Base-by-base conservation (phyloP, 2,113 vertebrate genomes). In the Lepisosteus oculatus region DNA sequence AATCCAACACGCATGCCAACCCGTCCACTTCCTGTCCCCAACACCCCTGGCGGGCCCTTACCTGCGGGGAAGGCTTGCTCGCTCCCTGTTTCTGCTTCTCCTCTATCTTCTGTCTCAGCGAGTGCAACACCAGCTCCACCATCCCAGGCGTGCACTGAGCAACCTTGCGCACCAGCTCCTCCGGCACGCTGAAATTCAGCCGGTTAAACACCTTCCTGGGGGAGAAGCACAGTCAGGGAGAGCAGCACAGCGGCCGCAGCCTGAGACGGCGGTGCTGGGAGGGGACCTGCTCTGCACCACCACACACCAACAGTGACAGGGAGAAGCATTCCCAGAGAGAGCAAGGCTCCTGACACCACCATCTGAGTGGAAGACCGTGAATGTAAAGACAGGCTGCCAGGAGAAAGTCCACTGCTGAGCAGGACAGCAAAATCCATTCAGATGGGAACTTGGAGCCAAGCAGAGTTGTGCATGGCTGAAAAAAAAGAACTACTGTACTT, bases 131-230 rank as follows among this genome's bases (percentile, higher is more conserved):
- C 51, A 85, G 63, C 72, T 93, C 91, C 70, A 88, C 89, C 12
- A 74, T 69, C 0, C 91, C 90, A 0, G 90, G 90, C 0, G 55
- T 70, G 65, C 88, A 88, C 75, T 87, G 86, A 0, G 76, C 83
- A 0, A 93, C 76, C 76, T 86, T 85, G 65, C 11, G 84, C 74
- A 92, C 81, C 67, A 86, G 51, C 0, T 89, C 89, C 0, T 78
- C 85, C 0, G 90, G 88, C 4, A 93, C 9, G 0, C 78, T 88
- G 72, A 91, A 85, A 61, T 85, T 90, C 69, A 93, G 73, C 69
- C 84, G 88, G 41, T 68, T 83, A 76, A 93, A 77, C 57, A 92
- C 91, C 47, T 86, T 92, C 83, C 91, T 93, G 12, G 12, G 57
- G 57, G 7, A n/a, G 56, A 15, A 13, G 2, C 9, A 59, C 57